Conservation (phyloP, 2,888 invertebrate genomes). For the Ornithoptera alexandrae region DNA sequence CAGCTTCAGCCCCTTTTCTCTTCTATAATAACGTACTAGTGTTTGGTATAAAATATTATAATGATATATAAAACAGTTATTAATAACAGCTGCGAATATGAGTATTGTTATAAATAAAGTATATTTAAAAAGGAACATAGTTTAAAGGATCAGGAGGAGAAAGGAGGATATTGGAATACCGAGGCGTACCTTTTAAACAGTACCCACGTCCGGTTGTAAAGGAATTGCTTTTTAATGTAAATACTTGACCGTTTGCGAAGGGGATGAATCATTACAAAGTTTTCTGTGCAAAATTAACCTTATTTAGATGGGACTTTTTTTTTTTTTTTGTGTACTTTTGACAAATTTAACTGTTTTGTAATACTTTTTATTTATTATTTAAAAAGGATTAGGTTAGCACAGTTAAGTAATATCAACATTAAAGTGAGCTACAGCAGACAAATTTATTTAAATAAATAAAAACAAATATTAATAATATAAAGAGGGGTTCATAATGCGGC, state of each 20-base stretch:
- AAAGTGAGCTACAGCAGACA: too few species aligned
- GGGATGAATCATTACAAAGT: slow-evolving; percentile 6
- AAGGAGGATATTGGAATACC: slow-evolving; percentile 24
- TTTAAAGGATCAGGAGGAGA: slow-evolving; percentile 7
- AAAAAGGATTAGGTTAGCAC: too few species aligned
- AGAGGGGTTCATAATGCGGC: too few species aligned
- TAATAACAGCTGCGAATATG: too few species aligned
- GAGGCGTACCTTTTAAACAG: slow-evolving; percentile 12
- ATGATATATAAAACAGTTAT: too few species aligned
- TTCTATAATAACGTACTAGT: too few species aligned
- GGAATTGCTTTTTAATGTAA: slow-evolving; percentile 26
- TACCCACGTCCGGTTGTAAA: slow-evolving; percentile 20
- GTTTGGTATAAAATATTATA: too few species aligned
- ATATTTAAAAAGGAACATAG: slow-evolving; percentile 6
- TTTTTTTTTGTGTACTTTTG: not conserved
- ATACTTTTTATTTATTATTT: too few species aligned
- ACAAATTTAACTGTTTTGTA: not conserved
- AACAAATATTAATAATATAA: too few species aligned
- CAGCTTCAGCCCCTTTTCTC: too few species aligned
- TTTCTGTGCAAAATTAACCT: slow-evolving; percentile 16
- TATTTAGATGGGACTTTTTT: not conserved
- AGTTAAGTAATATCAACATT: too few species aligned
- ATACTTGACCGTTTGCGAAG: slow-evolving; percentile 21
- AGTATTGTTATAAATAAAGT: not conserved
- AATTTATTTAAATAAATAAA: too few species aligned